Percentiles rank a stretch among this genome's conserved stretches.
Evolutionary conservation across 2,888 invertebrate species (phyloP).

Genomic region (Dynastes hyllus): DNA sequence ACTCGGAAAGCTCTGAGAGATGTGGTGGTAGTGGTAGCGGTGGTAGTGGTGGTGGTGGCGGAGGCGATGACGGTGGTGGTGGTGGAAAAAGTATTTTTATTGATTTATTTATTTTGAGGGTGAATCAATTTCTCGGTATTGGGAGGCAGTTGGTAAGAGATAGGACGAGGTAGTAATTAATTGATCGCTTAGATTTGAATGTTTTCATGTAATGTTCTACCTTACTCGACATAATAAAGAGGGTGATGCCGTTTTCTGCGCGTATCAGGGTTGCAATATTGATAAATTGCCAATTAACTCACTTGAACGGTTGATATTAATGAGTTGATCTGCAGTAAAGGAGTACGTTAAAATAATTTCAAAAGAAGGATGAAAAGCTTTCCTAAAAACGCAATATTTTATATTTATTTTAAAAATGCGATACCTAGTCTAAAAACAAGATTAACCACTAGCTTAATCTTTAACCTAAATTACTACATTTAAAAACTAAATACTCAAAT

Average conservation of each 20-base stretch:
- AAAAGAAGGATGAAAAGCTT: no score
- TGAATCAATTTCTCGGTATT: slow-evolving; percentile 46
- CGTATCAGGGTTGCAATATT: not conserved
- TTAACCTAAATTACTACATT: no score
- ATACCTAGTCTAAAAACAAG: no score
- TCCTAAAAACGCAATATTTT: no score
- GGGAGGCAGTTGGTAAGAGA: slow-evolving; percentile 17
- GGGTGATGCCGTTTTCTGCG: slow-evolving; percentile 17
- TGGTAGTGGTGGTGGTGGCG: not conserved
- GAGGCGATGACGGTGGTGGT: slow-evolving; percentile 16
- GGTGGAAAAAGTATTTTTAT: slow-evolving; percentile 47
- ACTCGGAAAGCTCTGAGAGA: slow-evolving; percentile 18
- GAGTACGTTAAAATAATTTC: no score
- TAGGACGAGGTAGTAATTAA: slow-evolving; percentile 35
- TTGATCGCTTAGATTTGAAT: slow-evolving; percentile 46
- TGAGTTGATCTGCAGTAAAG: not conserved
- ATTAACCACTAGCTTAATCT: no score
- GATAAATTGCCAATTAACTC: slow-evolving; percentile 10
- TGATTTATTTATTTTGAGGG: slow-evolving; percentile 47
- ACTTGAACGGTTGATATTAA: not conserved
- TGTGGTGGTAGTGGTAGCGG: slow-evolving; percentile 25
- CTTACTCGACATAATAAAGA: slow-evolving; percentile 17
- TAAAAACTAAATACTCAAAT: no score
- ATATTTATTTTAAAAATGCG: no score
- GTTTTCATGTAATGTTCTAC: slow-evolving; percentile 30